Evolutionary conservation across 2,888 invertebrate species (phyloP), one percentile per base, ranked within the genome.

Genomic region (Ditylenchus weischeri): DNA sequence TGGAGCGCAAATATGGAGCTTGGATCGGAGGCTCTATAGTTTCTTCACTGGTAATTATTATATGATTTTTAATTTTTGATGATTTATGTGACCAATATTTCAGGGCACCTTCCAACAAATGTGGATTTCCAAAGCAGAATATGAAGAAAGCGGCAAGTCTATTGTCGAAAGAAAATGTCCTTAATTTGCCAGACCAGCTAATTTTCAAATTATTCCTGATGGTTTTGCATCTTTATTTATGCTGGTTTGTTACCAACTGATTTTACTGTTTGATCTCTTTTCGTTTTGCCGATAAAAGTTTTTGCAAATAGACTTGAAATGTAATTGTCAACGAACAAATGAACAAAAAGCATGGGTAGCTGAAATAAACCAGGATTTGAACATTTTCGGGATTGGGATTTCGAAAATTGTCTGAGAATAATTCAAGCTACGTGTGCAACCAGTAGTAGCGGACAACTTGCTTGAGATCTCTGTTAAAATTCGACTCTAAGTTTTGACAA

Each of bases 111-210:
- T 99, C 87, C 98, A 98, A 83, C 96, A 98, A 85, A 94, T 98
- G 93, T 98, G 98, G 98, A 93, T 99, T 78, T 94, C 94, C 0
- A 93, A 93, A 78, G 94, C 95, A 84, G 98, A 99, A 84, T 98
- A 96, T 84, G 95, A 98, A 81, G 98, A 99, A 83, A 91, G 90
- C 0, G 98, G 98, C 35, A 95, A 94, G 83, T 89, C 90, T 50
- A 94, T 95, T 85, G 91, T 99, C 57, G 98, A 98, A 82, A 88
- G 95, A 82, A 98, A 98, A 80, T 88, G 88, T 83, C 87, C 88
- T 3, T 88, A 76, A 84, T 60, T 18, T 18, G 19, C 19, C 19
- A 48, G 13, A 21, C 18, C 15, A 38, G 15, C 38, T 18, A 65
- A 48, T 48, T 29, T 5, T 21, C 6, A 5, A 10, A 35, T 11